These are phyloP conservation scores for Polyploca ridens DNA, from an alignment of 2,888 invertebrate genomes.

Conservation along the genomic window DNA sequence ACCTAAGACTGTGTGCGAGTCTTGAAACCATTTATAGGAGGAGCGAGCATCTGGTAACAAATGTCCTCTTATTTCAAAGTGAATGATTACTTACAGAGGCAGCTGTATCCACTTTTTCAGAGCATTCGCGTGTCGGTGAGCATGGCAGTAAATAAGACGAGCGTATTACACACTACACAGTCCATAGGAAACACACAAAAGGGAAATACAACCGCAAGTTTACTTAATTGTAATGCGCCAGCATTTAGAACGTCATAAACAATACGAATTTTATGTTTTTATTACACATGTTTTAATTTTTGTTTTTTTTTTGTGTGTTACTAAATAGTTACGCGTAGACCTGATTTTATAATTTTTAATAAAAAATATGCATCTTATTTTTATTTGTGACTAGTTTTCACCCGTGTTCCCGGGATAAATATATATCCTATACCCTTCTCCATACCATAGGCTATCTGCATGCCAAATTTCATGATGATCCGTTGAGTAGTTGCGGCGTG, in stretches of 20 bases:
- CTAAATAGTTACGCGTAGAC: no score
- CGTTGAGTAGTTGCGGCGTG: no score
- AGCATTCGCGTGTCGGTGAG: constrained; percentile 32
- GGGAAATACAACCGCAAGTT: constrained; percentile 42
- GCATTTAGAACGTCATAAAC: constrained; percentile 30
- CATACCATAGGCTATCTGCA: no score
- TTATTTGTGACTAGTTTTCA: no score
- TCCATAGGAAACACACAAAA: constrained; percentile 28
- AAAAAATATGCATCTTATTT: no score
- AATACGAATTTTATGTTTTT: no score
- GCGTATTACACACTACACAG: constrained; percentile 8
- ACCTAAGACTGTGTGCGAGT: neutral
- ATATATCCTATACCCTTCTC: no score
- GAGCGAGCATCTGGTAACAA: constrained; percentile 15
- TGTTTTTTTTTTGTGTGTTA: no score
- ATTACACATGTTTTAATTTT: no score
- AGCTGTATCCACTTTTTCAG: constrained; percentile 36
- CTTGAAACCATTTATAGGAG: constrained; percentile 13
- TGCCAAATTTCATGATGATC: no score
- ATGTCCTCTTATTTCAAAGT: constrained; percentile 43
- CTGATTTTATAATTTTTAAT: no score
- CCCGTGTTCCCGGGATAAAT: no score
- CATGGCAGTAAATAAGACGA: constrained; percentile 42
- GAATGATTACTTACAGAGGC: constrained; percentile 50
- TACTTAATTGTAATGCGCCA: constrained; percentile 31